A percentile compares a stretch with the other conserved stretches of the same genome.
Evolutionary conservation across 2,888 invertebrate genomes (phyloP).

Genomic region (Epistrophella euchroma): DNA sequence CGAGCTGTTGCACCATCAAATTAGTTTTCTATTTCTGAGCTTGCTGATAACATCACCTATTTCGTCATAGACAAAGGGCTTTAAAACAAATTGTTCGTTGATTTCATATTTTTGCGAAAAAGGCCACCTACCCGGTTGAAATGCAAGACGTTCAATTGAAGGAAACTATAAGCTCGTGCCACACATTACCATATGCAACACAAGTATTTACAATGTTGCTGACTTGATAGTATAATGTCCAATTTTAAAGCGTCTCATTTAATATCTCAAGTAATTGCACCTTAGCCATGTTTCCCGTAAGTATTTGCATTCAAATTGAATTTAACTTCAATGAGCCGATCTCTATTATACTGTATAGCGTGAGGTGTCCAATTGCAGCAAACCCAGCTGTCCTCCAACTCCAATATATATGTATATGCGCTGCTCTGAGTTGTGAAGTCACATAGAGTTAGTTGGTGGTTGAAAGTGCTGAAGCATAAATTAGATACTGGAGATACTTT

Average conservation of each 20-base stretch:
- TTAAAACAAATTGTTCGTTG: too few species aligned
- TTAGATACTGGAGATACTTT: conserved; percentile 51
- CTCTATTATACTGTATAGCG: conserved; percentile 29
- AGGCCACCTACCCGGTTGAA: conserved; percentile 2
- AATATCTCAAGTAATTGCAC: conserved; percentile 43
- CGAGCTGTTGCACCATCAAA: too few species aligned
- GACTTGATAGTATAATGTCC: conserved; percentile 2
- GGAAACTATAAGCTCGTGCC: conserved; percentile 47
- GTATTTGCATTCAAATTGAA: conserved; percentile 68
- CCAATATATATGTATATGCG: too few species aligned
- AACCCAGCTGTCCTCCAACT: conserved; percentile 63
- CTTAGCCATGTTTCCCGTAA: conserved; percentile 46
- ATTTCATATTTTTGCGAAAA: background rate
- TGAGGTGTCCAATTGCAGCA: conserved; percentile 66
- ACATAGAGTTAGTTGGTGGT: conserved; percentile 19
- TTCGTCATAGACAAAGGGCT: too few species aligned
- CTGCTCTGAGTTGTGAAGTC: conserved; percentile 26
- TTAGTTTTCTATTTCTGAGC: too few species aligned
- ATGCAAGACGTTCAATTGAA: background rate
- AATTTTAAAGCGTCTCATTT: conserved; percentile 30
- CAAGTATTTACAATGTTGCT: conserved; percentile 35
- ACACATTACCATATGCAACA: conserved; percentile 13
- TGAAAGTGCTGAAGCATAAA: conserved; percentile 59
- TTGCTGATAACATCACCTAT: too few species aligned
- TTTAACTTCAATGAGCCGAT: conserved; percentile 54